Evolutionary conservation across 2,888 invertebrate genomes (phyloP), one percentile per base, ranked within the genome.

Genomic region (Cosmopolites sordidus): DNA sequence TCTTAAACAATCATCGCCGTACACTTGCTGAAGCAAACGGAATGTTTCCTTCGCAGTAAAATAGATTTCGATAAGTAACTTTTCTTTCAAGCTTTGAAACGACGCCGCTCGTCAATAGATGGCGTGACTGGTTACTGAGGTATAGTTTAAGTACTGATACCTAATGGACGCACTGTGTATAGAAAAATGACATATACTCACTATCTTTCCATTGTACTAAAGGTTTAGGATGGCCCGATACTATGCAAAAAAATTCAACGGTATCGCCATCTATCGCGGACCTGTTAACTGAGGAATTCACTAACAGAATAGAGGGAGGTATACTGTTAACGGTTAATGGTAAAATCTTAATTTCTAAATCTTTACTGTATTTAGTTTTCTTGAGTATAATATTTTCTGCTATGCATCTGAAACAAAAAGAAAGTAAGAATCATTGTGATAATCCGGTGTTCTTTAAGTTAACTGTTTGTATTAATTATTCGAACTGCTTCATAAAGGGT

Each of bases 211-310:
- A 78, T 60, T 70, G 66, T 58, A 84, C 77, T 69, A 73, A 73
- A 48, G 82, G 80, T 58, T 71, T 74, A n/a, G 83, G 83, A 73
- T 76, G 76, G 14, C 84, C 84, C n/a, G 72, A 71, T 6, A 80
- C 79, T 15, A 80, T 77, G 64, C 87, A 87, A 43, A 81, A 78
- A 53, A 86, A 72, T 15, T 75, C 71, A 22, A 80, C 73, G 42
- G 73, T 72, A 39, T 76, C 73, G 9, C 80, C 79, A 47, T 72
- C 66, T 1, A 74, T 65, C 14, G 75, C 76, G 1, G 66, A 69
- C 37, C 75, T 61, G 48, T 72, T 67, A 48, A 70, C 66, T 59
- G 71, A 69, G 49, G 67, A 60, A 52, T 73, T 68, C 51, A 67
- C 67, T 68, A 64, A 70, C 64, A 69, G 68, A 64, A 68, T 63